phyloP scores from a whole-genome alignment of 2,797 vertebrate genomes.

The Cygnus olor region DNA sequence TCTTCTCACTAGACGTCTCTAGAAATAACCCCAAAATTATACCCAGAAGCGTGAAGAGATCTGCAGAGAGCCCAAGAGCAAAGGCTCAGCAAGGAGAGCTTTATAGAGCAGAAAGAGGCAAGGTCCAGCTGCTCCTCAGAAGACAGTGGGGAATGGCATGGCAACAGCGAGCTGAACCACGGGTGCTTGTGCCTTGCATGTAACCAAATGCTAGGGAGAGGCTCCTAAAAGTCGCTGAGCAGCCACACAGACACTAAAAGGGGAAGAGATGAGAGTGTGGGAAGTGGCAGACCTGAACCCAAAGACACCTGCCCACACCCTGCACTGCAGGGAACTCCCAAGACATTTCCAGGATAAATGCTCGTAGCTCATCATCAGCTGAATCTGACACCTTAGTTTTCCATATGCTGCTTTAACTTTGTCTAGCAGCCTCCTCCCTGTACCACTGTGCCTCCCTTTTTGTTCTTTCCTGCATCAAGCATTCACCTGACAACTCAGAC shows the following conservation, averaged over 20 bases:
- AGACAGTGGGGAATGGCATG: not conserved
- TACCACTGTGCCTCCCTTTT: not conserved
- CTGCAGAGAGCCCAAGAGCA: not conserved
- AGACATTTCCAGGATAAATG: not conserved
- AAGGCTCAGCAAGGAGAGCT: not conserved
- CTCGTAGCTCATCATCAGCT: rapidly evolving
- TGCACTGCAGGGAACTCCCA: not conserved
- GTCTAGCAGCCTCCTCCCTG: not conserved
- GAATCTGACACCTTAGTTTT: not conserved
- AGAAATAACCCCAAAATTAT: not conserved
- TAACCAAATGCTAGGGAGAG: not conserved
- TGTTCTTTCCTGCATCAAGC: not conserved
- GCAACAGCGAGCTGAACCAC: not conserved
- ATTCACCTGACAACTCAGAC: not conserved
- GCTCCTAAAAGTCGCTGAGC: not conserved
- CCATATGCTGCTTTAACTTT: not conserved
- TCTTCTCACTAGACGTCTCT: not conserved
- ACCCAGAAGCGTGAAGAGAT: not conserved
- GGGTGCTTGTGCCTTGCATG: not conserved
- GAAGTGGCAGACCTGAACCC: not conserved
- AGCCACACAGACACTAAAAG: not conserved
- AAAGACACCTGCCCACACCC: not conserved
- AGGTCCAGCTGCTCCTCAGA: not conserved
- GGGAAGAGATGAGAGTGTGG: not conserved
- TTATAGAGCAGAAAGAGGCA: not conserved